Percentiles rank a stretch among this genome's conserved stretches.
These are phyloP conservation scores for Chanos chanos DNA, from an alignment of 2,797 vertebrate species.

Conservation along the genomic window DNA sequence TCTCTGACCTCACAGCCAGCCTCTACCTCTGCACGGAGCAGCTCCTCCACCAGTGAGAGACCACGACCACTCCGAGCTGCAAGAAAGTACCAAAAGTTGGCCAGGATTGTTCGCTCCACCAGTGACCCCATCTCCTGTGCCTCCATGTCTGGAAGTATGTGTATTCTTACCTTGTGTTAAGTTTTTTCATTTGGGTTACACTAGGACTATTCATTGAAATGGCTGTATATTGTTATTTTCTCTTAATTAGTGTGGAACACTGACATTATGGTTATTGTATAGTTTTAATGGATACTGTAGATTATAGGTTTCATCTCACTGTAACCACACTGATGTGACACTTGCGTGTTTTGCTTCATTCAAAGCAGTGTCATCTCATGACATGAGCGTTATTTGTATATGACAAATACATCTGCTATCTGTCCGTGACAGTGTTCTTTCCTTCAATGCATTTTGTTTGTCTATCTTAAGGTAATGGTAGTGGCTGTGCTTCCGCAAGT, in stretches of 20 bases:
- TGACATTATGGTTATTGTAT: too few species aligned
- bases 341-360: too few species aligned
- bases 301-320: too few species aligned
- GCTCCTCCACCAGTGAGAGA: constrained; percentile 49
- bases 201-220: too few species aligned
- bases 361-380: too few species aligned
- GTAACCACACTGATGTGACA: too few species aligned
- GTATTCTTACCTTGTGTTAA: neutral
- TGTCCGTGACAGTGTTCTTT: neutral
- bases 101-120: constrained; percentile 85
- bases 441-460: constrained; percentile 40
- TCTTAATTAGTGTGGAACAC: too few species aligned
- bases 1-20: constrained; percentile 58
- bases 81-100: constrained; percentile 66
- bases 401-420: too few species aligned
- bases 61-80: constrained; percentile 54
- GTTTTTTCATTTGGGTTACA: too few species aligned
- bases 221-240: too few species aligned
- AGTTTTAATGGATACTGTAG: too few species aligned
- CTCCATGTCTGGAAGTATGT: constrained; percentile 75
- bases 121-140: constrained; percentile 88
- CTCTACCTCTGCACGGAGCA: constrained; percentile 65
- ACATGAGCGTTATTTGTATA: too few species aligned
- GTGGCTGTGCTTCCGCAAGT: constrained; percentile 57
- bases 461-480: constrained; percentile 70